Evolutionary conservation across 2,888 invertebrate genomes (phyloP).

Genomic region (Macrosiphum euphorbiae): DNA sequence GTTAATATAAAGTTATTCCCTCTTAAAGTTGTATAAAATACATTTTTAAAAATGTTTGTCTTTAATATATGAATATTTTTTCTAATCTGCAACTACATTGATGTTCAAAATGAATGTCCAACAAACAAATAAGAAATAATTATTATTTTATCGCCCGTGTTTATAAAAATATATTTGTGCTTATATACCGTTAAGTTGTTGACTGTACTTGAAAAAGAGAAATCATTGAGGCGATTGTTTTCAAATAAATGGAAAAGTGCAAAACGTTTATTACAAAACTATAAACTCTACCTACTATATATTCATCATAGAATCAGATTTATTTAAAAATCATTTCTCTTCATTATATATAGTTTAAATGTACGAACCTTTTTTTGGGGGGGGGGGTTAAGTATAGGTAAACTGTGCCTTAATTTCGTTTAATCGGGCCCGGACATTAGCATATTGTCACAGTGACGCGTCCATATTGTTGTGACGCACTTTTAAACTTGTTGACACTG

Average conservation of each 20-base stretch:
- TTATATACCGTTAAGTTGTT: background rate
- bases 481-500: background rate
- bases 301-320: background rate
- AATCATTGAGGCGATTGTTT: background rate
- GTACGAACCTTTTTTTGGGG: background rate
- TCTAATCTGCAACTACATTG: background rate
- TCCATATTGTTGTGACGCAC: background rate
- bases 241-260: background rate
- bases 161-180: background rate
- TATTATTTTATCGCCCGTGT: background rate
- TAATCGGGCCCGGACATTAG: background rate
- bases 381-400: background rate
- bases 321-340: background rate
- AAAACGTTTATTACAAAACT: background rate
- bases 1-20: background rate
- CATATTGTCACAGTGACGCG: background rate
- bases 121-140: background rate
- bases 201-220: background rate
- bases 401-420: background rate
- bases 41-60: too few relatives aligned
- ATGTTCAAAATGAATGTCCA: background rate
- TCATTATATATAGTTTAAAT: background rate
- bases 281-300: background rate
- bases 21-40: too few relatives aligned
- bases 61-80: background rate